Conservation (phyloP, 1,140 invertebrate genomes). For the Drosophila pachea region DNA sequence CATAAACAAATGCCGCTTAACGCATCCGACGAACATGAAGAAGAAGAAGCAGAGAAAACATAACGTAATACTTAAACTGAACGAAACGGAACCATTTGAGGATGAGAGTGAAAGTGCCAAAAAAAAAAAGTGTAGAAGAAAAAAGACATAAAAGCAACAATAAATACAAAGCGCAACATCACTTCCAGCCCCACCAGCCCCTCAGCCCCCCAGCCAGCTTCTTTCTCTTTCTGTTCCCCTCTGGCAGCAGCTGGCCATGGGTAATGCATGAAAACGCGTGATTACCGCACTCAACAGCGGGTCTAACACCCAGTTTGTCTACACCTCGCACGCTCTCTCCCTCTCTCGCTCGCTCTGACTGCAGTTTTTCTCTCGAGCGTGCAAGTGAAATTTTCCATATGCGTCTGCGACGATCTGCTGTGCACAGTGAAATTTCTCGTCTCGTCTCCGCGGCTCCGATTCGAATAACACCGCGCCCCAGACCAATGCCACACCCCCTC, state of each 20-base stretch:
- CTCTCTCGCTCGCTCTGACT: slow-evolving; percentile 9
- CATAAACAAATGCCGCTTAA: slow-evolving; percentile 61
- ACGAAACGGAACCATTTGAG: slow-evolving; percentile 54
- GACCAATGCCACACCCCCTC: slow-evolving; percentile 1
- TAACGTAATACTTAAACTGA: slow-evolving; percentile 66
- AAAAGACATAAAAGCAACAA: slow-evolving; percentile 30
- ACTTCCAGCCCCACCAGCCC: slow-evolving; percentile 3
- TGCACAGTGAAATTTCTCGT: slow-evolving; percentile 63
- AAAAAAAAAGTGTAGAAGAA: slow-evolving; percentile 31
- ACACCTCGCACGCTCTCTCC: neutral
- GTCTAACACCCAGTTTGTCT: slow-evolving; percentile 16
- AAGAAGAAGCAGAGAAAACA: slow-evolving; percentile 28
- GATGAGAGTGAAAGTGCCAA: slow-evolving; percentile 72
- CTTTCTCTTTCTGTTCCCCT: too few relatives aligned
- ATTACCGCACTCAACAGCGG: slow-evolving; percentile 66
- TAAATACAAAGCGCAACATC: slow-evolving; percentile 57
- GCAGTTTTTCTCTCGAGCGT: slow-evolving; percentile 71
- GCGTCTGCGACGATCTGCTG: slow-evolving; percentile 42
- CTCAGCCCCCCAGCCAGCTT: neutral
- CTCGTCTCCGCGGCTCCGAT: slow-evolving; percentile 41
- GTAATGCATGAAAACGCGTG: slow-evolving; percentile 42
- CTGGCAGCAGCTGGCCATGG: neutral
- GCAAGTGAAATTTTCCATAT: slow-evolving; percentile 76
- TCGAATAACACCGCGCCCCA: slow-evolving; percentile 41
- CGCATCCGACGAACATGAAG: slow-evolving; percentile 17